These are phyloP conservation scores for Gastrophysa polygoni DNA, from an alignment of 2,888 invertebrate species.

Conservation along the genomic window DNA sequence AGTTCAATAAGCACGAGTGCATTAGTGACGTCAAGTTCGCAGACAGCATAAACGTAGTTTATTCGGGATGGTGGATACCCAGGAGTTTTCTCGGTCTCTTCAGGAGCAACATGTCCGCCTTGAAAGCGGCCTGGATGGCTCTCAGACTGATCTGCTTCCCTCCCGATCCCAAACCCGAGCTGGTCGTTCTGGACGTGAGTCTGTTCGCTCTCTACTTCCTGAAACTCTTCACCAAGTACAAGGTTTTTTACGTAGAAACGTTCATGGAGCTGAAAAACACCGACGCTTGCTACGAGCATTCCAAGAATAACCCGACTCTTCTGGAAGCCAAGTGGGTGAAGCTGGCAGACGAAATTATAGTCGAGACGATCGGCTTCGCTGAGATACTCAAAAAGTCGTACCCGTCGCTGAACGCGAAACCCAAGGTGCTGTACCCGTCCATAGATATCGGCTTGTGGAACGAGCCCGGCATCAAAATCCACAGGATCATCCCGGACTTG, in stretches of 20 bases:
- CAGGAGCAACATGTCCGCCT: conserved; percentile 32
- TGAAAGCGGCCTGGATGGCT: conserved; percentile 48
- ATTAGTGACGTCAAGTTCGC: conserved; percentile 45
- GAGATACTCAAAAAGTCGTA: conserved; percentile 50
- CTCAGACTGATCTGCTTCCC: conserved; percentile 45
- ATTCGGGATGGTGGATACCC: conserved; percentile 51
- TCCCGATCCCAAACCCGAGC: conserved; percentile 44
- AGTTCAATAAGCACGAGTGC: conserved; percentile 43
- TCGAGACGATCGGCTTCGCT: conserved; percentile 48
- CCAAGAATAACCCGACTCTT: conserved; percentile 44
- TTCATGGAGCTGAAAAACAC: conserved; percentile 39
- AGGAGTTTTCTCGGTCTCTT: conserved; percentile 44
- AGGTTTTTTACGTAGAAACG: conserved; percentile 48
- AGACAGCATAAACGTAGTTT: conserved; percentile 43
- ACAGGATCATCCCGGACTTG: conserved; percentile 51
- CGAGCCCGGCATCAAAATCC: conserved; percentile 47
- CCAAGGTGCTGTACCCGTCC: conserved; percentile 47
- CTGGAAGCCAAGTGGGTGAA: conserved; percentile 48
- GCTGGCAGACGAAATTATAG: conserved; percentile 50
- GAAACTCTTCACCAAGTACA: conserved; percentile 45
- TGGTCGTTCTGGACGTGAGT: conserved; percentile 49
- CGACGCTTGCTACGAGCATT: conserved; percentile 43
- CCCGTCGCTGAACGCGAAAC: conserved; percentile 42
- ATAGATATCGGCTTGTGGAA: conserved; percentile 51
- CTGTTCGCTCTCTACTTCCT: conserved; percentile 47